Conservation (phyloP, 2,113 vertebrate species). For the Platysternon megacephalum region DNA sequence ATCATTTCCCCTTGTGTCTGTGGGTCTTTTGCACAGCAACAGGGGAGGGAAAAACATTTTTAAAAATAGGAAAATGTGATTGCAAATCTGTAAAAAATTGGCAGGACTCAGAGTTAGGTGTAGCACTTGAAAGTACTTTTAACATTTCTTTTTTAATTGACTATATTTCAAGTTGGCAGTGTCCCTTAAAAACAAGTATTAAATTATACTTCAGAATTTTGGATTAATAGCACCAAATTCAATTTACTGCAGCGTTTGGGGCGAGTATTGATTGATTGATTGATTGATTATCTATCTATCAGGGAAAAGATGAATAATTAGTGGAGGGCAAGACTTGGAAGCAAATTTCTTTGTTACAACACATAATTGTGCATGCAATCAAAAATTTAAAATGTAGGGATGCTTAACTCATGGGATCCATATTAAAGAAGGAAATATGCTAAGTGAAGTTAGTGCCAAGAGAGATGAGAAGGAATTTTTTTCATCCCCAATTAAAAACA, state of each 20-base stretch:
- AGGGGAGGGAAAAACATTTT: not conserved
- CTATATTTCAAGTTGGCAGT: not conserved
- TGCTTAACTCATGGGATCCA: too few species aligned
- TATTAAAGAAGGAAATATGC: slow-evolving; percentile 36
- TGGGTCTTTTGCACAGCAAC: not conserved
- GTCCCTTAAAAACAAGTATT: slow-evolving; percentile 1
- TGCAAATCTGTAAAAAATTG: not conserved
- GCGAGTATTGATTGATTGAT: not conserved
- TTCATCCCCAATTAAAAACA: slow-evolving; percentile 40
- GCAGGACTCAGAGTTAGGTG: not conserved
- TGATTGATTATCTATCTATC: slow-evolving; percentile 37
- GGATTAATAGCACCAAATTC: slow-evolving; percentile 32
- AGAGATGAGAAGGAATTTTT: slow-evolving; percentile 35
- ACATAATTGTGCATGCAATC: slow-evolving; percentile 48
- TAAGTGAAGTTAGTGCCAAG: slow-evolving; percentile 53
- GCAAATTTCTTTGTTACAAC: slow-evolving; percentile 15
- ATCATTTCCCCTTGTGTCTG: slow-evolving; percentile 5
- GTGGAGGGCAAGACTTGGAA: not conserved
- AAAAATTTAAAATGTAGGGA: too few species aligned
- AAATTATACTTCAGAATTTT: not conserved
- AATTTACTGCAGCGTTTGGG: slow-evolving; percentile 33
- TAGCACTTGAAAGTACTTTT: not conserved
- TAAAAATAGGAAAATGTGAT: not conserved
- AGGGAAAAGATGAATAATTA: slow-evolving; percentile 50
- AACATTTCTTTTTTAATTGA: slow-evolving; percentile 4